Base-by-base conservation (phyloP, 2,797 vertebrate species). In the Parotocinclus haroldoi region DNA sequence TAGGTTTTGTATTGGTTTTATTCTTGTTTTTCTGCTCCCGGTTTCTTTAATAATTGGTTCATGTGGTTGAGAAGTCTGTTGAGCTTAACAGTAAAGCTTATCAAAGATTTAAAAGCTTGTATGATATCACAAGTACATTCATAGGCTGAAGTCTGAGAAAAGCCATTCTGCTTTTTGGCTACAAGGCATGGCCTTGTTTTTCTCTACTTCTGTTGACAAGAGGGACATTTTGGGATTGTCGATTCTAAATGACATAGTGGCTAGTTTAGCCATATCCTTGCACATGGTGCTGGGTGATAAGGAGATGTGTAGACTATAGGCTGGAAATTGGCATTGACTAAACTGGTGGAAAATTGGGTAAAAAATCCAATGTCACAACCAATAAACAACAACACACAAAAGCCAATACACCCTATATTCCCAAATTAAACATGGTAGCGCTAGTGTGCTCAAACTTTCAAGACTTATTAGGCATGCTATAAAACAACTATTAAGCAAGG, bases 271-370 rank as follows among this genome's bases (percentile, higher is more conserved):
- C 45, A 10, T n/a, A 13, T n/a, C 45, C 45, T 12, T n/a, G 6
- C n/a, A 46, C 11, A 46, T 46, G 45, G 10, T 46, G 12, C 45
- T 11, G 45, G 6, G n/a, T 46, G 45, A 46, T 46, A 46, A 46
- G 45, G n/a, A 46, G 13, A 46, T 10, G 13, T n/a, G 12, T 11
- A 11, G 45, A 46, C n/a, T 12, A 46, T 46, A n/a, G n/a, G 45
- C 45, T 46, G 45, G 45, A 46, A 46, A 46, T 46, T 46, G 45
- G 45, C 45, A 12, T 46, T 46, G 45, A 46, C 45, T 46, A 46
- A 46, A 46, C 45, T 46, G 45, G n/a, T 6, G 10, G 45, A 46
- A 46, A 46, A 46, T 46, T 12, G 45, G 45, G 12, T 46, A 46
- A 46, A 46, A 46, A 46, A 12, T 46, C 11, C 45, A 46, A n/a